Base-by-base conservation (phyloP, 2,797 vertebrate species). In the Carduelis carduelis region DNA sequence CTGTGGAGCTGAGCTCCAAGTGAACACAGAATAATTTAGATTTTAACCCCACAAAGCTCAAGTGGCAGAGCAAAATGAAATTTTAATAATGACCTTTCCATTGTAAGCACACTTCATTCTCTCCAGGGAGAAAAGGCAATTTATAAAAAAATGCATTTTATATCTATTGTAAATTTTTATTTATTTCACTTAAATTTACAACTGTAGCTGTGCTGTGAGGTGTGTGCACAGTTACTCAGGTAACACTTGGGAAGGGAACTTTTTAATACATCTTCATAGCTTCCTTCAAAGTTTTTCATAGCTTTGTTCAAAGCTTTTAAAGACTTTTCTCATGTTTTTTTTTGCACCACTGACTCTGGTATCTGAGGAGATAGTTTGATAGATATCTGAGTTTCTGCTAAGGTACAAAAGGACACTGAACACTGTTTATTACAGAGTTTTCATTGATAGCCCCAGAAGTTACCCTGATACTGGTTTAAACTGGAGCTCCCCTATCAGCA, bases 311-410 rank as follows among this genome's bases (percentile, higher is more conserved):
- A 37, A 63, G 24, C 23, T 28, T 61, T 44, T 47, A 15, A 70
- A 69, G 39, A 17, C 21, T 24, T 53, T 4, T 11, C 15, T 28
- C 12, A 34, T n/a, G 20, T 0, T 1, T 24, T 49, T 49, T 32
- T 56, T 53, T 71, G 30, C 43, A 63, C 57, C 12, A 7, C 26
- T 77, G 49, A 22, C 23, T 53, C 27, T 55, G 50, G 4, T 52
- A 4, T 32, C 26, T 47, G 17, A 32, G 69, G 26, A 59, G 10
- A 52, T 7, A 49, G 15, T 27, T 27, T 49, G 26, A 16, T 49
- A 49, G 26, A 49, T 49, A 49, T 49, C 37, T 4, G 60, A 44
- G 19, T 55, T 74, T 57, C 59, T 79, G 11, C 71, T 30, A 1
- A 81, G 21, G 12, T 24, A 7, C 63, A 59, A 6, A 21, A 63